Percentiles rank a stretch among this genome's conserved stretches.
phyloP scores from a whole-genome alignment of 2,113 vertebrate species.

The Terrapene triunguis region DNA sequence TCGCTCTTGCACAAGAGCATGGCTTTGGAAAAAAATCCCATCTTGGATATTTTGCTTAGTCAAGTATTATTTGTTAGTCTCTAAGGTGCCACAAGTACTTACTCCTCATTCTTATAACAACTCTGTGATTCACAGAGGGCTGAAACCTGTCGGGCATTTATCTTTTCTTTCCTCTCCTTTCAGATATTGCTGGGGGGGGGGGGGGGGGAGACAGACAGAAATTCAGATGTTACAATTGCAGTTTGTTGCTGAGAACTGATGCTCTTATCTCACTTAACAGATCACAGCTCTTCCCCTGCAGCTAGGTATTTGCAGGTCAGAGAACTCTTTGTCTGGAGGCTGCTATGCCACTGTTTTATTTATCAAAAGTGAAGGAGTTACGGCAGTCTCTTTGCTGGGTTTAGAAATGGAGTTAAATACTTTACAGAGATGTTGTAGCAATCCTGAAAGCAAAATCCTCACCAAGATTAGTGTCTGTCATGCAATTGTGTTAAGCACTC shows the following conservation, averaged over 20 bases:
- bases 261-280: neutral
- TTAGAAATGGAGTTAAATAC: too few relatives aligned
- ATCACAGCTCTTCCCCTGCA: neutral
- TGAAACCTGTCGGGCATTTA: neutral
- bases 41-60: neutral
- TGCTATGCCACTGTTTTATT: fast-evolving
- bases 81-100: too few relatives aligned
- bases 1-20: too few relatives aligned
- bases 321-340: neutral
- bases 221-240: neutral
- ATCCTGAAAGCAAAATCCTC: too few relatives aligned
- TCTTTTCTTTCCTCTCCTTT: fast-evolving
- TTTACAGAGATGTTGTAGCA: too few relatives aligned
- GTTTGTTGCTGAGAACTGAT: fast-evolving
- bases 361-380: neutral
- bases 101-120: neutral
- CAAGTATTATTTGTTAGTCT: neutral
- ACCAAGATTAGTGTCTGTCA: too few relatives aligned
- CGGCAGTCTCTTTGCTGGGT: neutral
- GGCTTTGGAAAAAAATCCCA: too few relatives aligned
- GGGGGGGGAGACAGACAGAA: conserved; percentile 4
- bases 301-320: neutral
- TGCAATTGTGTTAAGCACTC: too few relatives aligned
- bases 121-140: neutral
- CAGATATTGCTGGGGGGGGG: neutral